Conservation (phyloP, 2,113 vertebrate species). For the Shinisaurus crocodilurus region DNA sequence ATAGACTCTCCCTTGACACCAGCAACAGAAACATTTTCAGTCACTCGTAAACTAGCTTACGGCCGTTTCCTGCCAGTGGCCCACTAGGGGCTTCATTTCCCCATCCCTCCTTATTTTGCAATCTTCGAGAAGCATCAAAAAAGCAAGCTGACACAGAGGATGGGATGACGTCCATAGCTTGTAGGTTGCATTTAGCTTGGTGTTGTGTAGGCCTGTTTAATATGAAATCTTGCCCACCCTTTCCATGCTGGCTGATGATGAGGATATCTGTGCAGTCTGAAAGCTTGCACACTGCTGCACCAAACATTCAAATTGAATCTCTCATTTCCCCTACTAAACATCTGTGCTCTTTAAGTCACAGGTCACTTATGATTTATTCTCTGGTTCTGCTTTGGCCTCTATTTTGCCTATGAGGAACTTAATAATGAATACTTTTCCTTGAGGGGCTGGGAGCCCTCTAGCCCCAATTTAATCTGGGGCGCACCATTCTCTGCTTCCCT, state of each 20-base stretch:
- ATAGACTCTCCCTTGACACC: no score
- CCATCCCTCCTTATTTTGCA: not conserved
- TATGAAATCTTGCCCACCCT: not conserved
- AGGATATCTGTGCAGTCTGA: not conserved
- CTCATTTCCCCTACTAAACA: not conserved
- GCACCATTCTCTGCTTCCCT: not conserved
- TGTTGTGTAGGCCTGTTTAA: not conserved
- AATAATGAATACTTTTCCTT: not conserved
- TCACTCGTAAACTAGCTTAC: not conserved
- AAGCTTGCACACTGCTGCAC: not conserved
- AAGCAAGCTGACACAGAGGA: not conserved
- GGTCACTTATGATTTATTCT: not conserved
- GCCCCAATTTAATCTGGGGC: no score
- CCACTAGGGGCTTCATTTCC: not conserved
- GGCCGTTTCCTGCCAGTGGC: not conserved
- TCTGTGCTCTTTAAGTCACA: not conserved
- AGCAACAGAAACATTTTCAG: not conserved
- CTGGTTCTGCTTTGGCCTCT: not conserved
- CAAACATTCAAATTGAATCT: not conserved
- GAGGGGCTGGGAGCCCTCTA: not conserved
- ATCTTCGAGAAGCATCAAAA: not conserved
- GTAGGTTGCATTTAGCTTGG: not conserved
- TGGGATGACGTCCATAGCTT: not conserved
- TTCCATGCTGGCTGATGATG: not conserved
- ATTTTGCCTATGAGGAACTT: not conserved